Evolutionary conservation across 2,797 vertebrate genomes (phyloP).

Genomic region (Enteromius thamalakanensis): DNA sequence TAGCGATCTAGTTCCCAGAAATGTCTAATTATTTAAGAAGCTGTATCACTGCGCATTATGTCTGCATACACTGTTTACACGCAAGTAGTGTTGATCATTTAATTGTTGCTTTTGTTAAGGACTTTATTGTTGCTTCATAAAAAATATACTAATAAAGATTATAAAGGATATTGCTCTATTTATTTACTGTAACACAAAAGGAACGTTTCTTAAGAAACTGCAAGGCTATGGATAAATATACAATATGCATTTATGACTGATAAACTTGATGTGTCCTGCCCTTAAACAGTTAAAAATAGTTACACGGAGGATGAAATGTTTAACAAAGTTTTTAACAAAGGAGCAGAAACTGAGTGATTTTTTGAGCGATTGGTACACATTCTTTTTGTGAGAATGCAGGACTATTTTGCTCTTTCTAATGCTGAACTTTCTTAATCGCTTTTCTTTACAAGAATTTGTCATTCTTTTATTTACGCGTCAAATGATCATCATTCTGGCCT

Average conservation of each 20-base stretch:
- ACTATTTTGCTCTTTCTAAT: background rate
- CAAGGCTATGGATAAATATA: background rate
- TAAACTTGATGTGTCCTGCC: background rate
- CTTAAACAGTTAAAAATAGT: background rate
- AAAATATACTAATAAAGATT: background rate
- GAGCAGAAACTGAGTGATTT: background rate
- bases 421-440: background rate
- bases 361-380: background rate
- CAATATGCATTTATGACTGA: background rate
- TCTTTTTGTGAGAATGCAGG: background rate
- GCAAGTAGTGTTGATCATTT: too few relatives aligned
- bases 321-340: background rate
- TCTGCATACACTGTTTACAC: background rate
- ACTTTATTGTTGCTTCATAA: background rate
- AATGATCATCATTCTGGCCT: background rate
- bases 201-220: background rate
- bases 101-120: background rate
- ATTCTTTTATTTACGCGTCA: background rate
- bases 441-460: background rate
- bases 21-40: background rate
- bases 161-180: background rate
- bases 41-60: background rate
- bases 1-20: background rate
- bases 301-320: background rate
- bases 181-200: background rate